phyloP scores from a whole-genome alignment of 1,140 invertebrate genomes.

The Anthonomus grandis region DNA sequence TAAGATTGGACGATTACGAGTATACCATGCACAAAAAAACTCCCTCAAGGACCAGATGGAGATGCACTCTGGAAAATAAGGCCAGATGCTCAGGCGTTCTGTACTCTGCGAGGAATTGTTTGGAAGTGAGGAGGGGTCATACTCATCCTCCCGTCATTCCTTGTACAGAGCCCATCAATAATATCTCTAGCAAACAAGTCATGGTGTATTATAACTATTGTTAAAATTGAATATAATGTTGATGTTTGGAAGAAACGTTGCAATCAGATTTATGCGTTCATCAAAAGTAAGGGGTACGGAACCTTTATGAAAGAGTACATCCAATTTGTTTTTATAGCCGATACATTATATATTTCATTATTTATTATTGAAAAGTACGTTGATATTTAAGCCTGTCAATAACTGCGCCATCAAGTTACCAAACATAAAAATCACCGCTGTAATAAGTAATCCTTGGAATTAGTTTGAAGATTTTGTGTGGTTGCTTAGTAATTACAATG shows the following conservation, averaged over 20 bases:
- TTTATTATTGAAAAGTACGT: too few relatives aligned
- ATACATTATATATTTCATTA: too few relatives aligned
- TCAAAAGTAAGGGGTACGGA: too few relatives aligned
- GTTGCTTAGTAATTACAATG: too few relatives aligned
- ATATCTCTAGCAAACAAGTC: not conserved
- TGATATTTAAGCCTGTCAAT: too few relatives aligned
- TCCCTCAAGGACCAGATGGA: constrained; percentile 29
- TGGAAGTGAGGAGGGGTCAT: constrained; percentile 26
- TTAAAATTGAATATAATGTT: not conserved
- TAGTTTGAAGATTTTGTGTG: too few relatives aligned
- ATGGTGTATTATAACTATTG: not conserved
- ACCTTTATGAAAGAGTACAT: too few relatives aligned
- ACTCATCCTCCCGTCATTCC: constrained; percentile 24
- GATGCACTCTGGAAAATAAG: constrained; percentile 26
- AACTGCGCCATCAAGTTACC: too few relatives aligned
- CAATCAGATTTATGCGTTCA: too few relatives aligned
- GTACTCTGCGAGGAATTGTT: constrained; percentile 22
- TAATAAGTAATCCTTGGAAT: too few relatives aligned
- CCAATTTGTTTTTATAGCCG: too few relatives aligned
- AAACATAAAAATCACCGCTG: too few relatives aligned
- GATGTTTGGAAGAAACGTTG: not conserved
- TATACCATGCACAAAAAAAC: constrained; percentile 30
- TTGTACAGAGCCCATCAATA: not conserved
- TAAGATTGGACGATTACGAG: constrained; percentile 27
- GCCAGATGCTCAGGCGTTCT: constrained; percentile 27